phyloP scores from a whole-genome alignment of 23 tunicate species.

The Trididemnum clinides region DNA sequence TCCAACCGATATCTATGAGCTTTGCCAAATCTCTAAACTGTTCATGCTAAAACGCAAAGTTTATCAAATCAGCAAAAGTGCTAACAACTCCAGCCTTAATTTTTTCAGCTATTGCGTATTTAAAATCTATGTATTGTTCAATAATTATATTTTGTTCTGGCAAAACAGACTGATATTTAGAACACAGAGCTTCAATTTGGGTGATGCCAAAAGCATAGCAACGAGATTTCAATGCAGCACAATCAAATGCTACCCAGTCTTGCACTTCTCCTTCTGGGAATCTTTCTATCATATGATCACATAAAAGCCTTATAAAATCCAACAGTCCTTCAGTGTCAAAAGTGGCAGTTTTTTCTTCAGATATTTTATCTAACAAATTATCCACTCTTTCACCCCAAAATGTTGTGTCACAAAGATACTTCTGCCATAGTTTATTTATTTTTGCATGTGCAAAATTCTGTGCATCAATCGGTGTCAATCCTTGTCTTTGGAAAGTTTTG shows the following conservation, averaged over 20 bases:
- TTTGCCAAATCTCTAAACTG: background rate
- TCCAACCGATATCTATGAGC: background rate
- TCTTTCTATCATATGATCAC: constrained; percentile 6
- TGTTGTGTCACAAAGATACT: constrained; percentile 8
- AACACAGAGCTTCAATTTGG: constrained; percentile 5
- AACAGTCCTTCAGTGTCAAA: constrained; percentile 18
- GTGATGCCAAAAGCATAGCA: constrained; percentile 18
- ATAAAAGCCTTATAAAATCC: constrained; percentile 10
- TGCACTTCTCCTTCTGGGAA: constrained; percentile 19
- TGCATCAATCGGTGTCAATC: constrained; percentile 19
- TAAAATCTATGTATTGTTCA: constrained; percentile 11
- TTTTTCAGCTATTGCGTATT: constrained; percentile 6
- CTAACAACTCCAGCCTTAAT: constrained; percentile 4
- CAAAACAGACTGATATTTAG: background rate
- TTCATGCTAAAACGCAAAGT: constrained; percentile 17
- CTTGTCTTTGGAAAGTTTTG: background rate
- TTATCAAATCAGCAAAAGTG: constrained; percentile 16
- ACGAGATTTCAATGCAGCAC: constrained; percentile 12
- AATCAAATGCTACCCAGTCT: constrained; percentile 18
- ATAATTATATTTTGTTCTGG: constrained; percentile 13
- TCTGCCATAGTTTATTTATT: background rate
- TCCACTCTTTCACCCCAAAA: constrained; percentile 10
- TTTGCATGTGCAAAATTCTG: constrained; percentile 8
- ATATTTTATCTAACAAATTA: background rate
- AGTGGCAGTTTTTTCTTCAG: constrained; percentile 19